Evolutionary conservation across 1,140 invertebrate species (phyloP), one percentile per base, ranked within the genome.

Genomic region (Danaus plexippus): DNA sequence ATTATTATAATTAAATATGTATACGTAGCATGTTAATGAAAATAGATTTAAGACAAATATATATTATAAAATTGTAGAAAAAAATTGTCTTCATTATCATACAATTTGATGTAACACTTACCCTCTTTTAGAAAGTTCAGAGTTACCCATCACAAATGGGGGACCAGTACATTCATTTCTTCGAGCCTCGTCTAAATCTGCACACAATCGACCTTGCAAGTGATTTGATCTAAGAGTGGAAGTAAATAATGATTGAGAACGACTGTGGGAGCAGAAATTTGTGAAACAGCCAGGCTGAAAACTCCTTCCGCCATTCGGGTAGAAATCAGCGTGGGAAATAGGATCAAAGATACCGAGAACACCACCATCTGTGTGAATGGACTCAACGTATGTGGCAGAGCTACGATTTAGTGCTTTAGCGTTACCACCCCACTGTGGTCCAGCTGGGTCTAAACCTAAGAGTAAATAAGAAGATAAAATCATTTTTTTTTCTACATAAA

Each of bases 391-490:
- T 18, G 40, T 43, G 9, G 52, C 63, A 11, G 22, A 47, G n/a
- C 47, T 57, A 11, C 40, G 5, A 32, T 61, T 60, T 11, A 61
- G 12, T 9, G 55, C 55, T 4, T 48, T 48, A 8, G 59, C 44
- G 22, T 64, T 61, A 1, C 54, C 48, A 10, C 61, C 59, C 76
- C 76, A 92, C 4, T 75, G 63, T 10, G 91, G 91, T 10, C 88
- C 80, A 11, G 92, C 91, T 6, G 91, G 90, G 77, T 93, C 91
- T 66, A 92, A 71, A 46, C 90, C 90, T 83, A 53, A 54, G 63
- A 58, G n/a, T 11, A 32, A 18, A 32, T 10, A 56, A n/a, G 18
- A 10, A 47, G 2, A 11, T 47, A 13, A 10, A 47, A 10, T 47
- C 3, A 47, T 8, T 15, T 47, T 3, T 13, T 47, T 13, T 13